These are phyloP conservation scores for Griposia aprilina DNA, from an alignment of 2,888 invertebrate species.

Conservation along the genomic window DNA sequence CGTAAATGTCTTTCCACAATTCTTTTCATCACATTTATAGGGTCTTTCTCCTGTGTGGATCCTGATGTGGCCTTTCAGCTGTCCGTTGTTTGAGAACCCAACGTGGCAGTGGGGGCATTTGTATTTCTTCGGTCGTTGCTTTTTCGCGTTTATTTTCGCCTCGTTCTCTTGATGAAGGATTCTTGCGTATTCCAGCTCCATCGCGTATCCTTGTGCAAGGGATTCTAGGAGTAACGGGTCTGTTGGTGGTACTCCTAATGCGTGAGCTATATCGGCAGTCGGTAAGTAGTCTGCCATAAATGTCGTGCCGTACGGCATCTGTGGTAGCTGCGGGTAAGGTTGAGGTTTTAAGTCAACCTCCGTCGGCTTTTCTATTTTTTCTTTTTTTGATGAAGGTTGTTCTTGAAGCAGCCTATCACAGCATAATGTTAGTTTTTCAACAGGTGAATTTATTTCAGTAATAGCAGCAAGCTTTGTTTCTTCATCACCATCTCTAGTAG, in stretches of 20 bases:
- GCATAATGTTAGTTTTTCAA: constrained; percentile 82
- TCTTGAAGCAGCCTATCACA: constrained; percentile 84
- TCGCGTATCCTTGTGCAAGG: constrained; percentile 90
- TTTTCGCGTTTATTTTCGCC: constrained; percentile 92
- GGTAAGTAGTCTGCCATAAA: constrained; percentile 84
- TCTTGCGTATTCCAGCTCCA: constrained; percentile 93
- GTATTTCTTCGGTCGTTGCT: constrained; percentile 97
- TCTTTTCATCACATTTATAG: constrained; percentile 95
- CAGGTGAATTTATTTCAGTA: constrained; percentile 77
- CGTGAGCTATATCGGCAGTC: constrained; percentile 85
- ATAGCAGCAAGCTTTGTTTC: constrained; percentile 62
- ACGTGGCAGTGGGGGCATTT: constrained; percentile 97
- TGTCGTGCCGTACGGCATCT: constrained; percentile 72
- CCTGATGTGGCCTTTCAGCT: constrained; percentile 96
- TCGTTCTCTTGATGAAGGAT: constrained; percentile 93
- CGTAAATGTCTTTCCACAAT: constrained; percentile 97
- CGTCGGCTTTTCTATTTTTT: constrained; percentile 60
- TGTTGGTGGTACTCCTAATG: constrained; percentile 85
- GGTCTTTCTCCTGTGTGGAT: constrained; percentile 98
- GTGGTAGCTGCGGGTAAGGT: constrained; percentile 55
- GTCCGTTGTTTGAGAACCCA: constrained; percentile 98
- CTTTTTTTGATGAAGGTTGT: constrained; percentile 68
- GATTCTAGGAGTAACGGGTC: constrained; percentile 88
- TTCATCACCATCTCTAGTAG: constrained; percentile 82
- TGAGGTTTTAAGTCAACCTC: constrained; percentile 56